Evolutionary conservation across 2,797 vertebrate genomes (phyloP).

Genomic region (Schizopygopsis pylzovi): DNA sequence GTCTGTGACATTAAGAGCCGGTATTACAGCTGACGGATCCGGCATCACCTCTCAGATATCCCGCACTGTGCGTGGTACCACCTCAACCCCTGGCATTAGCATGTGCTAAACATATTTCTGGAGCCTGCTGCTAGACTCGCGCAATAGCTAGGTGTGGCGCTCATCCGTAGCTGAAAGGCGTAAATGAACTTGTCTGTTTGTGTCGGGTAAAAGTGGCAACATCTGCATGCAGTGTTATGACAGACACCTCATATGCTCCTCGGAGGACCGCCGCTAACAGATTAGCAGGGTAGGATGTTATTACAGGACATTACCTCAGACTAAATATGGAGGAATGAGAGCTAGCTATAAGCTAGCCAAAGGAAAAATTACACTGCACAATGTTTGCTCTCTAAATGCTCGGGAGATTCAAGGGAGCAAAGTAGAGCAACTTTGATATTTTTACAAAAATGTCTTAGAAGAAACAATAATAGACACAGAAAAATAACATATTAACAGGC

Average conservation of each 20-base stretch:
- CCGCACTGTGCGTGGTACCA: background rate
- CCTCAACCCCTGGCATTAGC: constrained; percentile 34
- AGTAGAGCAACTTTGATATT: background rate
- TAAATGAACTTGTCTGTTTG: constrained; percentile 53
- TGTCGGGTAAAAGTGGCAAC: constrained; percentile 39
- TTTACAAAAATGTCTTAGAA: background rate
- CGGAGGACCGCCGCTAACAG: constrained; percentile 13
- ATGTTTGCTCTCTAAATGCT: background rate
- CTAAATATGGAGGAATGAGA: background rate
- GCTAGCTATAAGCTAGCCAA: background rate
- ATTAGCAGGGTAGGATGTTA: constrained; percentile 19
- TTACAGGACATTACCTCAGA: background rate
- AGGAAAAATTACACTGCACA: background rate
- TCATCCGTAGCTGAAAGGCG: constrained; percentile 51
- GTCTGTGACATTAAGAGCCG: constrained; percentile 1
- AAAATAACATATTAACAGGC: background rate
- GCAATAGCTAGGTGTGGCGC: constrained; percentile 37
- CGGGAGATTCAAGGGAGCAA: background rate
- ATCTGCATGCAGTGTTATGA: constrained; percentile 47
- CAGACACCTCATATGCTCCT: constrained; percentile 36
- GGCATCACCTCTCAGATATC: constrained; percentile 6
- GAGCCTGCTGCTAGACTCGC: constrained; percentile 16
- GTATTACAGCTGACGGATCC: constrained; percentile 12
- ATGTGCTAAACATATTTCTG: constrained; percentile 42
- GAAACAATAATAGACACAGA: background rate